Percentiles rank a stretch among this genome's conserved stretches.
These are phyloP conservation scores for Chloroclysta siterata DNA, from an alignment of 2,888 invertebrate genomes.

Conservation along the genomic window DNA sequence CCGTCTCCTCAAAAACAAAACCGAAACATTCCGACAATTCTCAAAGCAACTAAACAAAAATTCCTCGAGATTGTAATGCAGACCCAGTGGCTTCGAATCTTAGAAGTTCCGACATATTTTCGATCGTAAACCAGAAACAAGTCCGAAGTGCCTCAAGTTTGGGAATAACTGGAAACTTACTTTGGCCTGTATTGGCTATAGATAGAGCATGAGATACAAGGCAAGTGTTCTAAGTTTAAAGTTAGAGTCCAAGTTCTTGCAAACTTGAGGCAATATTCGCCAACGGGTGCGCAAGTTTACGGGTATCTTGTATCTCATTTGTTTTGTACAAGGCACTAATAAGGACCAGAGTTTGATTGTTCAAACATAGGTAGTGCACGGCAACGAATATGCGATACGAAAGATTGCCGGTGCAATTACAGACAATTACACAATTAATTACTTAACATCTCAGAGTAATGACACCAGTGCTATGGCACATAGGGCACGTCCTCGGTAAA, in stretches of 20 bases:
- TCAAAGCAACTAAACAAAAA: conserved; percentile 9
- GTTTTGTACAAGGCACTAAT: not conserved
- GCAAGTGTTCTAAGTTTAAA: conserved; percentile 1
- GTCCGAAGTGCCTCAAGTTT: conserved; percentile 15
- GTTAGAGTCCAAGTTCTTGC: conserved; percentile 13
- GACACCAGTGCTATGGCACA: no score
- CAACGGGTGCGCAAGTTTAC: conserved; percentile 5
- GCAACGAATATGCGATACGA: no score
- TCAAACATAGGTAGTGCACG: no score
- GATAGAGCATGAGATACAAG: conserved; percentile 6
- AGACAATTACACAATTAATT: no score
- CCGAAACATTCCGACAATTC: not conserved
- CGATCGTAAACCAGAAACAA: conserved; percentile 31
- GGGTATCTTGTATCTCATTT: not conserved
- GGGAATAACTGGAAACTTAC: conserved; percentile 13
- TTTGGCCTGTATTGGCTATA: conserved; percentile 8
- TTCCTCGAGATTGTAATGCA: not conserved
- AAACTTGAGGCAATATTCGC: conserved; percentile 1
- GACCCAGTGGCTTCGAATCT: conserved; percentile 15
- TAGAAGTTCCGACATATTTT: conserved; percentile 26
- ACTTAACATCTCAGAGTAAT: no score
- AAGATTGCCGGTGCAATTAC: no score
- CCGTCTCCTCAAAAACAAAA: not conserved
- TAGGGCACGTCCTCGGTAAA: no score
- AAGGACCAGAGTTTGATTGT: not conserved